phyloP scores from a whole-genome alignment of 2,797 vertebrate species.

The Lacerta agilis region DNA sequence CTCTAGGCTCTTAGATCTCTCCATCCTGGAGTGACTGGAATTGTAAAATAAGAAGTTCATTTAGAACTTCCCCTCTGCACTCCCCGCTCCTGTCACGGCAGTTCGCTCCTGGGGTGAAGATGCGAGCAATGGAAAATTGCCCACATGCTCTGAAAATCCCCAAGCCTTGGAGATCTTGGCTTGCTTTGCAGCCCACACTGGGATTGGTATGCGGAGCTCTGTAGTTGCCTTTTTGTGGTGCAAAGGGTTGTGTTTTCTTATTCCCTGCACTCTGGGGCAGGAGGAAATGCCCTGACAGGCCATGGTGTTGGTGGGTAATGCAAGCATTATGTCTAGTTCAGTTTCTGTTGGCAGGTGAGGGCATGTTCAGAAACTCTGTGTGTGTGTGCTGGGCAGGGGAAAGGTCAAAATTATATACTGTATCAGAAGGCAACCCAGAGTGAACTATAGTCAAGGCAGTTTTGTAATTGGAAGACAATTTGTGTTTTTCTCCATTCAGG shows the following conservation, averaged over 20 bases:
- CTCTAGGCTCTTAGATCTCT: constrained; percentile 51
- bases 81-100: constrained; percentile 40
- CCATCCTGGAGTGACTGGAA: constrained; percentile 52
- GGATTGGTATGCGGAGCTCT: background rate
- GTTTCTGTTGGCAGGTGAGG: background rate
- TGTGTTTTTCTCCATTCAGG: too few relatives aligned
- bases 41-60: constrained; percentile 41
- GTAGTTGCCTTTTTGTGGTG: constrained; percentile 24
- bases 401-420: background rate
- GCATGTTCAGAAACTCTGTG: background rate
- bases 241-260: background rate
- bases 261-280: background rate
- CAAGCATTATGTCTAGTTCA: background rate
- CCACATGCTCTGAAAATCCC: constrained; percentile 9
- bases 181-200: constrained; percentile 15
- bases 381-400: background rate
- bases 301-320: too few relatives aligned
- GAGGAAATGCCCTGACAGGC: background rate
- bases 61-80: constrained; percentile 44
- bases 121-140: constrained; percentile 8
- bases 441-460: background rate
- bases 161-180: constrained; percentile 37
- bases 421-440: background rate
- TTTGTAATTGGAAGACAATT: background rate
- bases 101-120: constrained; percentile 35